Conservation (phyloP, 2,797 vertebrate species). For the Argya squamiceps region DNA sequence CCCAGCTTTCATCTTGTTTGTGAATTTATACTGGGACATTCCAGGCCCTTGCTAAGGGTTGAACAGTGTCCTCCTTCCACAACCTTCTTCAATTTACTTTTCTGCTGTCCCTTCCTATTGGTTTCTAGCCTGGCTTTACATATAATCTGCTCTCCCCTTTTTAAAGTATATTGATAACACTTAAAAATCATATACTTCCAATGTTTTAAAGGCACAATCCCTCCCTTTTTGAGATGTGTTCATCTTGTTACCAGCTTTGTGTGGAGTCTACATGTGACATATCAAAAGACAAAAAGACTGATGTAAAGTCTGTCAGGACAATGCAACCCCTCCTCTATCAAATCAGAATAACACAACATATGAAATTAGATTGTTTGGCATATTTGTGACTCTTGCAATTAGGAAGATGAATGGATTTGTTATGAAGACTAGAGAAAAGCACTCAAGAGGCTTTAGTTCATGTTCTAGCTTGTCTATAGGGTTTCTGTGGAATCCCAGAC, state of each 20-base stretch:
- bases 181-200: background rate
- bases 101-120: background rate
- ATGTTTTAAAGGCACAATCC: background rate
- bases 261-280: background rate
- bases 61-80: background rate
- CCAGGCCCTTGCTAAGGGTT: background rate
- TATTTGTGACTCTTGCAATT: background rate
- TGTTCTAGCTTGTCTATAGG: background rate
- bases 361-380: background rate
- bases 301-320: background rate
- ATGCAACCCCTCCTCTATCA: background rate
- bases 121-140: background rate
- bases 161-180: background rate
- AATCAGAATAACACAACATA: background rate
- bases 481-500: background rate
- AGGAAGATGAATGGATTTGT: background rate
- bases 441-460: background rate
- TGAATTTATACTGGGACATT: background rate
- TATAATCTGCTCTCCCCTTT: background rate
- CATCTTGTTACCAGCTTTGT: background rate
- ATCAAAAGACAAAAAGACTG: background rate
- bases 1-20: background rate
- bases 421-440: background rate
- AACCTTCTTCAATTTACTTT: fast-evolving
- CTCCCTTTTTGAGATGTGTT: background rate